Percentiles rank a stretch among this genome's conserved stretches.
phyloP scores from a whole-genome alignment of 2,797 vertebrate species.

The Micrastur ruficollis region DNA sequence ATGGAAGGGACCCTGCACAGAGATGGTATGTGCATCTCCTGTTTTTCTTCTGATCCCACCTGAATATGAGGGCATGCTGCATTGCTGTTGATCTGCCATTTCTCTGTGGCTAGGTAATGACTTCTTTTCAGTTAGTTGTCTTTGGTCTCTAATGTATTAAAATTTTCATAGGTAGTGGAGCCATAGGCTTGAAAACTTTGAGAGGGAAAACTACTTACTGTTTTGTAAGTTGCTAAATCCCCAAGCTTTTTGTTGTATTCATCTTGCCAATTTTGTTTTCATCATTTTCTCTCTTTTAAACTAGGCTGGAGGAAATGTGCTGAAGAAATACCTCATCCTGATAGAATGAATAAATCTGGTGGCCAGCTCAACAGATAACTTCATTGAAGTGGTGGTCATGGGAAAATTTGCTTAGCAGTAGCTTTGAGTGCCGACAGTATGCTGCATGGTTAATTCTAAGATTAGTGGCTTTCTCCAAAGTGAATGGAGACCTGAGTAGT shows the following conservation, averaged over 20 bases:
- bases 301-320: neutral
- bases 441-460: neutral
- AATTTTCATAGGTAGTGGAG: neutral
- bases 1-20: neutral
- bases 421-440: neutral
- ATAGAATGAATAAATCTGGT: neutral
- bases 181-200: neutral
- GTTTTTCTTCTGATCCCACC: neutral
- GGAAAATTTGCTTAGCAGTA: neutral
- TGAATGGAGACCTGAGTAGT: neutral
- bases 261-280: neutral
- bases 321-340: neutral
- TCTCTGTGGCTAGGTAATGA: neutral
- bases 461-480: neutral
- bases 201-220: neutral
- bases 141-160: neutral
- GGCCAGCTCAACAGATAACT: neutral
- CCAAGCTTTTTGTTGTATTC: neutral
- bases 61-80: fast-evolving
- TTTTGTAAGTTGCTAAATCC: neutral
- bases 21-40: neutral
- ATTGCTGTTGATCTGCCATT: neutral
- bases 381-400: neutral
- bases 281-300: neutral
- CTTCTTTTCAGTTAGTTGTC: neutral